Evolutionary conservation across 2,797 vertebrate genomes (phyloP), one percentile per base, ranked within the genome.

Genomic region (Sebastes elongatus): DNA sequence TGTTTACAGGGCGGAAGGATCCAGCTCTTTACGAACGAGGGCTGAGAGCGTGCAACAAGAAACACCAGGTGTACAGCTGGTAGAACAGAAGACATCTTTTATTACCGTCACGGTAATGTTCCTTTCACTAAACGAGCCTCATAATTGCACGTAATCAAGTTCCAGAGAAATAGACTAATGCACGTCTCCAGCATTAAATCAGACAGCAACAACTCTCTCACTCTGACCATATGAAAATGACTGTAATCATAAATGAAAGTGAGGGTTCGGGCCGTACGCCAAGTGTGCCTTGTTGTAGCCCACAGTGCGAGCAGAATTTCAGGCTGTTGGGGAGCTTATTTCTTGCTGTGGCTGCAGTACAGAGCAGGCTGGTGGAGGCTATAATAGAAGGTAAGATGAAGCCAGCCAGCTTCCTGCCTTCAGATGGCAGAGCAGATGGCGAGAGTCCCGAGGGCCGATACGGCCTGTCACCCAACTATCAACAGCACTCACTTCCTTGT

Each of bases 361-460:
- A 83, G 67, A 87, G 57, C 74, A 77, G 81, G 68, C 67, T 64
- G 77, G 63, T 75, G 82, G 73, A 79, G 76, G 74, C 56, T 73
- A 38, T 56, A 79, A 76, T 77, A 38, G 80, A 84, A 86, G 71
- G 63, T 74, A 69, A 72, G 80, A 83, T 61, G 71, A 83, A 86
- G 89, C 57, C 75, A 62, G 85, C 65, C 71, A 74, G 75, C 87
- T 90, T 89, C 88, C 86, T 87, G 82, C 75, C 76, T 86, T 93
- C 90, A 92, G 90, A 93, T 92, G 89, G 87, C 70, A 42, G 70
- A 93, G 77, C 93, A 94, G 92, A 95, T 93, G 94, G 92, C 60
- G n/a, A 16, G 66, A 46, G 67, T 87, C 87, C 74, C 53, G 53
- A 74, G 84, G 83, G 89, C 49, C 56, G 6, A 57, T 57, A 57